Conservation (phyloP, 2,888 invertebrate genomes). For the Troilus luridus region DNA sequence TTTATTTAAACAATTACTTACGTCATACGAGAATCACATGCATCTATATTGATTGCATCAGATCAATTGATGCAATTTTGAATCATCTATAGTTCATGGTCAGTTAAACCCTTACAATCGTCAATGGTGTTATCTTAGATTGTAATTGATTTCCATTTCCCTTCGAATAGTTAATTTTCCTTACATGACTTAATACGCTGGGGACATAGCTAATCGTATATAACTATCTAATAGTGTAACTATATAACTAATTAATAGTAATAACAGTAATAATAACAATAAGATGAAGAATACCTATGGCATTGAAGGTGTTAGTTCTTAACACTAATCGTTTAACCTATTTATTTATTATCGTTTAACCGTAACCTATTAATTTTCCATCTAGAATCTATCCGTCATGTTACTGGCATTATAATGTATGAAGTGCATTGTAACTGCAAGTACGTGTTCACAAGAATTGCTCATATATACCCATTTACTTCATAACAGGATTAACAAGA, state of each 20-base stretch:
- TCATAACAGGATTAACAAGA: too few species aligned
- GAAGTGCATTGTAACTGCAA: too few species aligned
- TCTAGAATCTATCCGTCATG: background rate
- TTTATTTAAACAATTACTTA: background rate
- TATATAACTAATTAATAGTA: too few species aligned
- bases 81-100: background rate
- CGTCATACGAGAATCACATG: background rate
- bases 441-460: background rate
- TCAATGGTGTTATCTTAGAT: background rate
- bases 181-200: too few species aligned
- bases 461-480: too few species aligned
- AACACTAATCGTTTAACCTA: slow-evolving; percentile 27
- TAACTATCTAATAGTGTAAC: too few species aligned
- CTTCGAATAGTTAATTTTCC: background rate
- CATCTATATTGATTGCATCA: background rate
- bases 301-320: background rate
- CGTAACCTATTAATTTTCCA: background rate
- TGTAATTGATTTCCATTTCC: background rate
- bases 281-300: too few species aligned
- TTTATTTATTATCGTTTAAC: too few species aligned
- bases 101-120: background rate
- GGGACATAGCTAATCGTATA: too few species aligned
- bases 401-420: background rate
- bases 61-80: background rate
- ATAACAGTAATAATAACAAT: too few species aligned